Conservation (phyloP, 2,113 vertebrate species). For the Aramus guarauna region DNA sequence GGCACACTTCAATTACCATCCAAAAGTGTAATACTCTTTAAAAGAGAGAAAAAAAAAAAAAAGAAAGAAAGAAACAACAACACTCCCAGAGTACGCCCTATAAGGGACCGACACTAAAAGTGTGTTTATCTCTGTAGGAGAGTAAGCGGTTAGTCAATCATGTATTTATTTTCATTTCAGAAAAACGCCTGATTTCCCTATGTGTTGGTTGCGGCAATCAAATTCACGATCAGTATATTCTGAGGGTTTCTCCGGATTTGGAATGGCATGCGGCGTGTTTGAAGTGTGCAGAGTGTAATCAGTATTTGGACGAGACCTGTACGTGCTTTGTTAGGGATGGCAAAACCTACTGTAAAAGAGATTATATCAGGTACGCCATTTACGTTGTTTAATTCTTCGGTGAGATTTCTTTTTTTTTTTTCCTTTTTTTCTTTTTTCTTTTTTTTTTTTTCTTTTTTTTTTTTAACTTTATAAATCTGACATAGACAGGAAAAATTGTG, state of each 20-base stretch:
- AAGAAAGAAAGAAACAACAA: neutral
- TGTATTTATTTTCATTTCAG: slow-evolving; percentile 85
- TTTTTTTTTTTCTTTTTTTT: neutral
- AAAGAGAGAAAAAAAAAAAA: neutral
- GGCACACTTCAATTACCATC: slow-evolving; percentile 66
- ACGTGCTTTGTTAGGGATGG: slow-evolving; percentile 99
- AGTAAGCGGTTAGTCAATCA: slow-evolving; percentile 77
- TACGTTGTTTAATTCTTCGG: neutral
- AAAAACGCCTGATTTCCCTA: slow-evolving; percentile 96
- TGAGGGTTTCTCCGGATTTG: slow-evolving; percentile 97
- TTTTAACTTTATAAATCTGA: neutral
- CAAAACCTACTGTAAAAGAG: slow-evolving; percentile 98
- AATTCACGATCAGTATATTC: slow-evolving; percentile 99
- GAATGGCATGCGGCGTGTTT: slow-evolving; percentile 99
- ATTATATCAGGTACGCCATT: slow-evolving; percentile 94
- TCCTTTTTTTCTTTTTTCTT: neutral
- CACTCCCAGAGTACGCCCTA: slow-evolving; percentile 37
- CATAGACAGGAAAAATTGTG: neutral
- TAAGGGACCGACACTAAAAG: slow-evolving; percentile 71
- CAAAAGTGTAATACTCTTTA: slow-evolving; percentile 43
- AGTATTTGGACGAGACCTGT: slow-evolving; percentile 98
- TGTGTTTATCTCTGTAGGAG: slow-evolving; percentile 80
- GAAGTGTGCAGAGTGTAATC: slow-evolving; percentile 97
- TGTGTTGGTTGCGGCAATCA: slow-evolving; percentile 99
- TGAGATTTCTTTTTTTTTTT: neutral